phyloP scores from a whole-genome alignment of 2,113 vertebrate species.

The Numida meleagris region DNA sequence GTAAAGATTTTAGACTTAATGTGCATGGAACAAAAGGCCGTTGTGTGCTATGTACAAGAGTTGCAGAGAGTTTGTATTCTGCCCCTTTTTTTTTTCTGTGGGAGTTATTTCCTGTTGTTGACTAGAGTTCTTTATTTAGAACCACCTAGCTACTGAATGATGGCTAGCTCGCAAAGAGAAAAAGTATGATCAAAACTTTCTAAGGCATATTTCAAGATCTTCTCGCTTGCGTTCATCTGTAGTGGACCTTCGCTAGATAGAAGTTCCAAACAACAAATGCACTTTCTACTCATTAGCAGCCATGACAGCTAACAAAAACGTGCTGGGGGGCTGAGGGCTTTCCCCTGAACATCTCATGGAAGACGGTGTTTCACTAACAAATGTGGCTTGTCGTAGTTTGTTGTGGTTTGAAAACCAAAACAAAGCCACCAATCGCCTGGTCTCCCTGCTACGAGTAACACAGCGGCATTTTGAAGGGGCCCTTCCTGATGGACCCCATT shows the following conservation, averaged over 20 bases:
- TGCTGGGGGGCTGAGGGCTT: background rate
- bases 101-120: conserved; percentile 99
- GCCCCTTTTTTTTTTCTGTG: conserved; percentile 86
- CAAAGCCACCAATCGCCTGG: background rate
- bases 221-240: conserved; percentile 50
- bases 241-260: conserved; percentile 29
- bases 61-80: conserved; percentile 90
- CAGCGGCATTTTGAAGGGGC: background rate
- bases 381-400: conserved; percentile 5
- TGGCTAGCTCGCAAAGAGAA: conserved; percentile 71
- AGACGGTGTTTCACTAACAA: background rate
- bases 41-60: conserved; percentile 89
- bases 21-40: conserved; percentile 82
- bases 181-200: conserved; percentile 77
- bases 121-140: conserved; percentile 99
- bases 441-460: background rate
- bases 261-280: conserved; percentile 1
- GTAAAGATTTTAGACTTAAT: conserved; percentile 73
- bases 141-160: conserved; percentile 90
- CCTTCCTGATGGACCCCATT: background rate
- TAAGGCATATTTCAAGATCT: conserved; percentile 72
- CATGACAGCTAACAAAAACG: background rate
- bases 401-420: background rate
- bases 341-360: background rate
- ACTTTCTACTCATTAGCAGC: conserved; percentile 2